Evolutionary conservation across 2,888 invertebrate genomes (phyloP).

Genomic region (Ophion slaviceki): DNA sequence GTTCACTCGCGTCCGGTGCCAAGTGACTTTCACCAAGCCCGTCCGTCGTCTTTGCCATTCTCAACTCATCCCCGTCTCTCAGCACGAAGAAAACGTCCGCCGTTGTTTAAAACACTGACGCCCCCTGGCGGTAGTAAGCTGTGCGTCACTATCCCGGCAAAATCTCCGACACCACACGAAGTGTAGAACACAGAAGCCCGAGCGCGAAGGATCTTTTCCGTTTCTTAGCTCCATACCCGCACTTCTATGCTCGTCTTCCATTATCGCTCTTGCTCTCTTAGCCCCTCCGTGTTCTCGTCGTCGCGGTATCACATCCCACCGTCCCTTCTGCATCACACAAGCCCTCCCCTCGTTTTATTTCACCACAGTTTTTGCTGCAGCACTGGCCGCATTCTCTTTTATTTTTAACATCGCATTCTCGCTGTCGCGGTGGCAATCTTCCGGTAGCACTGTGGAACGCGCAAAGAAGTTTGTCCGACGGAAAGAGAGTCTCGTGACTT

Average conservation of each 20-base stretch:
- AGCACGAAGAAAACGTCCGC: slow-evolving; percentile 54
- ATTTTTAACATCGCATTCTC: slow-evolving; percentile 43
- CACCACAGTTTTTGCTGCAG: slow-evolving; percentile 25
- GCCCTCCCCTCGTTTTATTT: slow-evolving; percentile 30
- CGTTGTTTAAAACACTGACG: slow-evolving; percentile 62
- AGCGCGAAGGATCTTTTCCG: slow-evolving; percentile 56
- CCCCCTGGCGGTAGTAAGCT: slow-evolving; percentile 23
- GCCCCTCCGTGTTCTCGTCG: neutral
- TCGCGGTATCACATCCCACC: neutral
- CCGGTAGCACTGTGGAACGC: slow-evolving; percentile 59
- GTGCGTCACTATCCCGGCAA: slow-evolving; percentile 33
- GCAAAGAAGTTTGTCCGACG: slow-evolving; percentile 66
- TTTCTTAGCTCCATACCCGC: slow-evolving; percentile 39
- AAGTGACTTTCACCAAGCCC: slow-evolving; percentile 63
- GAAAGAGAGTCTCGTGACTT: slow-evolving; percentile 66
- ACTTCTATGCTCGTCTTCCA: slow-evolving; percentile 44
- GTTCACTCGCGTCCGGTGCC: slow-evolving; percentile 53
- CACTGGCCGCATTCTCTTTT: slow-evolving; percentile 40
- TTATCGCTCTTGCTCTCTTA: slow-evolving; percentile 6
- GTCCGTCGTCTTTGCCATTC: slow-evolving; percentile 57
- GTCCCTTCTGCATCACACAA: slow-evolving; percentile 44
- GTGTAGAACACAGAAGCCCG: slow-evolving; percentile 37
- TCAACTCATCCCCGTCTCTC: slow-evolving; percentile 49
- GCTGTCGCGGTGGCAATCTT: slow-evolving; percentile 60
- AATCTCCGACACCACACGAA: slow-evolving; percentile 45